Evolutionary conservation across 2,797 vertebrate species (phyloP), one percentile per base, ranked within the genome.

Genomic region (Channa striata): DNA sequence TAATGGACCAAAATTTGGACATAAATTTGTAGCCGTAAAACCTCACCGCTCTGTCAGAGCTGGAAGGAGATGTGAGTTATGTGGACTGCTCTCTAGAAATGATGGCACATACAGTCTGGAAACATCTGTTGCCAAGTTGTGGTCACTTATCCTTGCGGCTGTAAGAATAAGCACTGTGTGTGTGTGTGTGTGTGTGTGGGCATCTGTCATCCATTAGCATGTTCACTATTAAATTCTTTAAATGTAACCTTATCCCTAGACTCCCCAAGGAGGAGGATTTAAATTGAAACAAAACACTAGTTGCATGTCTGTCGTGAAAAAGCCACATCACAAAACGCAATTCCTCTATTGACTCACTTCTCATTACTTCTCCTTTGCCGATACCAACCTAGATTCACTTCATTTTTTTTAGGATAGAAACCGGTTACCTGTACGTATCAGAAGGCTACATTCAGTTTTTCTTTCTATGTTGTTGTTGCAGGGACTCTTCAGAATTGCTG

Each of bases 401-500:
- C 63, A 79, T 74, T 72, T 66, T 70, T 80, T 68, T 81, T 33
- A 78, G 54, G 46, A 48, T 36, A 40, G 70, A 84, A 87, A 85
- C 34, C 13, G 81, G 77, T 67, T 67, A 40, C n/a, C n/a, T 23
- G 51, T 76, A 78, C 50, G 63, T 54, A 64, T 30, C 34, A 19
- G 50, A 43, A 84, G 25, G 9, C n/a, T 11, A 5, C 0, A 4
- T 46, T 73, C 20, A 50, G 33, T 54, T 8, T 20, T 40, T 50
- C 20, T 43, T 42, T 68, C 48, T 37, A 0, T 14, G 0, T 72
- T 40, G 13, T 66, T 20, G 33, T 64, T 19, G 0, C 66, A 99
- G 98, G 98, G 97, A 50, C 94, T 99, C 70, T 99, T 99, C 93
- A 93, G 98, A 83, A 98, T 99, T 53, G 97, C 97, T 21, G 97